Conservation (phyloP, 2,113 vertebrate species). For the Terrapene triunguis region DNA sequence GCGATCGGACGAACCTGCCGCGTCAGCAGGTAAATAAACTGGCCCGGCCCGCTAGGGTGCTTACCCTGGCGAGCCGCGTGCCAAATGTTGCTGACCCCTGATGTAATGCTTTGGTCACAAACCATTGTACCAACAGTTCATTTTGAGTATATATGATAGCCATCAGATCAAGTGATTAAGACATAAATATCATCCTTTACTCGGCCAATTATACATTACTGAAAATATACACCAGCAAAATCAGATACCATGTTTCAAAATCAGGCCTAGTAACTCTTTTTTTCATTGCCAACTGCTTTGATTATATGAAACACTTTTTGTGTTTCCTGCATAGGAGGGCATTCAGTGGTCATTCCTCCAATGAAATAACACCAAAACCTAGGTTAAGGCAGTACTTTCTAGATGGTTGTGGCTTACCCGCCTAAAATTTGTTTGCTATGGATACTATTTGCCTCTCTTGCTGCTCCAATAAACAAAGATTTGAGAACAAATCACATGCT, state of each 20-base stretch:
- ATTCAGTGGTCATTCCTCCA: not conserved
- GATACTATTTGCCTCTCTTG: not conserved
- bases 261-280: not conserved
- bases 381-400: not conserved
- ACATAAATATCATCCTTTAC: not conserved
- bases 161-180: not conserved
- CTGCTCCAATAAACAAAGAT: not conserved
- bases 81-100: no score
- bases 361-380: accelerated
- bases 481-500: not conserved
- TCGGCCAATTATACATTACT: not conserved
- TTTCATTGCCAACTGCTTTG: not conserved
- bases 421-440: not conserved
- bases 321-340: not conserved
- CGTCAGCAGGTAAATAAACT: no score
- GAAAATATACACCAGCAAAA: not conserved
- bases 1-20: no score
- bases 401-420: not conserved
- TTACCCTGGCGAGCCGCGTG: no score
- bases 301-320: not conserved
- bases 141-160: not conserved
- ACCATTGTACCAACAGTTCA: not conserved
- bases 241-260: not conserved
- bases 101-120: not conserved
- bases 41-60: no score